These are phyloP conservation scores for Eilema griseolum DNA, from an alignment of 2,888 invertebrate species.

Conservation along the genomic window DNA sequence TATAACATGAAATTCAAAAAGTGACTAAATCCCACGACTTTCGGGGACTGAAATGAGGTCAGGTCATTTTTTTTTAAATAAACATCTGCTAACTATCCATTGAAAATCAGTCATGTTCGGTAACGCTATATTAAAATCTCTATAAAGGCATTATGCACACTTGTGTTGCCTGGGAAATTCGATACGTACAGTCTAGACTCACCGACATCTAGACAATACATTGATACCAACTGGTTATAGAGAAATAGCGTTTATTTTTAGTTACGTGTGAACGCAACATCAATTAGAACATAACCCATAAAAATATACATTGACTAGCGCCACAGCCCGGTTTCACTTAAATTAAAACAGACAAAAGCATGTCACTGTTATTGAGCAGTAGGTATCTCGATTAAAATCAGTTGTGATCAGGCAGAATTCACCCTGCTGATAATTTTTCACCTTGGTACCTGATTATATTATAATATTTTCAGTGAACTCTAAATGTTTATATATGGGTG, in stretches of 20 bases:
- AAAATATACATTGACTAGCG: conserved; percentile 32
- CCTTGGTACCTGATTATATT: too few relatives aligned
- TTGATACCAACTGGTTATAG: conserved; percentile 45
- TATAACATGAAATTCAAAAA: background rate
- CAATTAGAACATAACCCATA: conserved; percentile 55
- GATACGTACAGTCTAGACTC: conserved; percentile 57
- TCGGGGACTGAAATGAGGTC: background rate
- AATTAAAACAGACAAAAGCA: background rate
- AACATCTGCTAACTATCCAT: conserved; percentile 25
- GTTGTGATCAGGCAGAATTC: too few relatives aligned
- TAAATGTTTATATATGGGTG: too few relatives aligned
- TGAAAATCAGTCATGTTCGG: conserved; percentile 37
- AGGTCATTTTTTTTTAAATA: conserved; percentile 17
- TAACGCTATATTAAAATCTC: conserved; percentile 40
- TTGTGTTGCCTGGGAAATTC: conserved; percentile 52
- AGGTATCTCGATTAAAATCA: background rate
- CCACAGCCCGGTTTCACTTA: conserved; percentile 12
- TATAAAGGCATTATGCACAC: conserved; percentile 48
- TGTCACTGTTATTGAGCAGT: background rate
- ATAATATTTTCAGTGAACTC: too few relatives aligned
- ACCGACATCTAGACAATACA: conserved; percentile 60
- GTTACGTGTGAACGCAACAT: conserved; percentile 63
- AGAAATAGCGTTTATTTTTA: conserved; percentile 61
- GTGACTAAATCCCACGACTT: background rate
- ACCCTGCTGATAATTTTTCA: too few relatives aligned